Base-by-base conservation (phyloP, 2,888 invertebrate species). In the Uloborus plumipes region DNA sequence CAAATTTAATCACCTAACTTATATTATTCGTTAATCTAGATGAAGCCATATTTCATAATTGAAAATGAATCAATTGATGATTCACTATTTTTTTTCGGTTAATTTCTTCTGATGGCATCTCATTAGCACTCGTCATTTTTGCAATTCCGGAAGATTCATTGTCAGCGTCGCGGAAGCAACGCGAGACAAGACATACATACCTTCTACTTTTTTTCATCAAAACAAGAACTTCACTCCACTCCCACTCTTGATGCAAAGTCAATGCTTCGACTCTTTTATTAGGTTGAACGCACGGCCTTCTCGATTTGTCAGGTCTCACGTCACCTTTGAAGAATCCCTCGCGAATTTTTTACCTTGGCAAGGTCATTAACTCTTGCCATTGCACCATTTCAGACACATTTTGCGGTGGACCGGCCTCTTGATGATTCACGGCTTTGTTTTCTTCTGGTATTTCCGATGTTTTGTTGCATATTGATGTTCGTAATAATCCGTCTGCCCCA, bases 101-200 rank as follows among this genome's bases (percentile, higher is more conserved):
- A 31, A 7, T 4, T 7, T 31, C 2, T 4, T 31, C 7, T 31
- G 7, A 31, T 7, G 7, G 2, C 31, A 31, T 31, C 31, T 31
- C 31, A 31, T 31, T 31, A 31, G 7, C 7, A 31, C 31, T 31
- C 7, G 61, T 20, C n/a, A n/a, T 31, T 26, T 22, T 61, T 15
- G 16, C 16, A 16, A 67, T 50, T 18, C 65, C 73, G 64, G 73
- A 73, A 73, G 55, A 47, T 13, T 14, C 72, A 39, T 39, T 11
- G 39, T 39, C 39, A 39, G 26, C 26, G 26, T 39, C 39, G 11
- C 39, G 39, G 39, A 39, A 39, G 39, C 7, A 39, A 39, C 9
- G 11, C 39, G 39, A 39, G 39, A 39, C 39, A 7, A 39, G 9
- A 39, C 39, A 26, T 26, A 26, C n/a, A 7, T 4, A 31, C 31